phyloP scores from a whole-genome alignment of 2,113 vertebrate species.

The Cyprinodon brontotheroides region DNA sequence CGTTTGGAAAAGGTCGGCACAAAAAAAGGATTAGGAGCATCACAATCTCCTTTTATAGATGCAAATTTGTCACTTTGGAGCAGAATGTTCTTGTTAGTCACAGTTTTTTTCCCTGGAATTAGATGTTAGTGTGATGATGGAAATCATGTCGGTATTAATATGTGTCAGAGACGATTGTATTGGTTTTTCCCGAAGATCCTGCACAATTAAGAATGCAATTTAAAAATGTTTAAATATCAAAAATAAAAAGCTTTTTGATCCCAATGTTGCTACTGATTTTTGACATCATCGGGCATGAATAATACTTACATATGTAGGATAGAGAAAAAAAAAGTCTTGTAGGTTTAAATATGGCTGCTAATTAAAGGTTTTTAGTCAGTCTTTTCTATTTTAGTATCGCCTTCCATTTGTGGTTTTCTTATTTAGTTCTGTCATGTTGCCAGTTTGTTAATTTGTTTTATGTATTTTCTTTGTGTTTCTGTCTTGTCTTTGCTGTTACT shows the following conservation, averaged over 20 bases:
- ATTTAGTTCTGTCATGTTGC: too few relatives aligned
- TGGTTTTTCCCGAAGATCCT: neutral
- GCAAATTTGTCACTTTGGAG: slow-evolving; percentile 1
- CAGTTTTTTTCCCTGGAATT: neutral
- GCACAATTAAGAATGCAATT: neutral
- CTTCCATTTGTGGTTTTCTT: too few relatives aligned
- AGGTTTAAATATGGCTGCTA: too few relatives aligned
- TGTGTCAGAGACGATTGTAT: neutral
- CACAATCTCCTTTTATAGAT: neutral
- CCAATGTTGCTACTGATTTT: neutral
- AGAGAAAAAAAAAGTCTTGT: neutral
- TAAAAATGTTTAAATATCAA: neutral
- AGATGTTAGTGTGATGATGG: neutral
- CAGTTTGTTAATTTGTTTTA: too few relatives aligned
- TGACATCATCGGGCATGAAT: neutral
- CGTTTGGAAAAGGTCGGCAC: neutral
- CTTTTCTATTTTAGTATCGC: too few relatives aligned
- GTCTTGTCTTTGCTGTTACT: too few relatives aligned
- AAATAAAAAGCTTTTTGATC: too few relatives aligned
- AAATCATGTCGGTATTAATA: neutral
- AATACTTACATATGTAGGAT: neutral
- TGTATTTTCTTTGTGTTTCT: too few relatives aligned
- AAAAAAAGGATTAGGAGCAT: neutral
- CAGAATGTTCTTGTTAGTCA: neutral
- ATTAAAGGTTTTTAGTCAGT: too few relatives aligned